Conservation (phyloP, 2,113 vertebrate genomes). For the Sigmodon hispidus region DNA sequence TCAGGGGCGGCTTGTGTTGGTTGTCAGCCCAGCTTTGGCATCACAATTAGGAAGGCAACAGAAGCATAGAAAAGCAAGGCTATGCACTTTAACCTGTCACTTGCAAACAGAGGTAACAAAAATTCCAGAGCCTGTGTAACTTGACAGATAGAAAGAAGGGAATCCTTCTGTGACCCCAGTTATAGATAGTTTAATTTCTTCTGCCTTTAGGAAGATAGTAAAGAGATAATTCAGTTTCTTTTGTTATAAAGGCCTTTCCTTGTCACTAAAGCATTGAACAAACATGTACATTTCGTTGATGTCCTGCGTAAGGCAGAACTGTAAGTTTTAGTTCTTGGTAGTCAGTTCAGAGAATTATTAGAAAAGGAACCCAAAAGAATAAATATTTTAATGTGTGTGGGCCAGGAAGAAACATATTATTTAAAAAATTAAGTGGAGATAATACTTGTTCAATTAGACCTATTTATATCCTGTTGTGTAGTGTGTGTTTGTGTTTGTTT, state of each 20-base stretch:
- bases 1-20: neutral
- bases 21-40: neutral
- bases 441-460: neutral
- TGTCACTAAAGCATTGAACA: neutral
- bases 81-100: neutral
- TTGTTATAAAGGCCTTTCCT: neutral
- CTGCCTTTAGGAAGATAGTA: neutral
- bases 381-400: neutral
- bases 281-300: neutral
- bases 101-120: neutral
- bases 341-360: neutral
- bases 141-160: neutral
- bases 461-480: neutral
- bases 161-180: neutral
- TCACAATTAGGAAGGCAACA: neutral
- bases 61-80: neutral
- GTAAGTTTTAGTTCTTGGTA: neutral
- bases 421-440: neutral
- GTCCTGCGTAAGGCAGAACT: neutral
- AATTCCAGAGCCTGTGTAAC: neutral
- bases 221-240: neutral
- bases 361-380: neutral
- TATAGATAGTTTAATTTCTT: neutral
- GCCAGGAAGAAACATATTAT: neutral
- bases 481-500: neutral